phyloP scores from a whole-genome alignment of 2,888 invertebrate genomes.

The Plagiodera versicolora region DNA sequence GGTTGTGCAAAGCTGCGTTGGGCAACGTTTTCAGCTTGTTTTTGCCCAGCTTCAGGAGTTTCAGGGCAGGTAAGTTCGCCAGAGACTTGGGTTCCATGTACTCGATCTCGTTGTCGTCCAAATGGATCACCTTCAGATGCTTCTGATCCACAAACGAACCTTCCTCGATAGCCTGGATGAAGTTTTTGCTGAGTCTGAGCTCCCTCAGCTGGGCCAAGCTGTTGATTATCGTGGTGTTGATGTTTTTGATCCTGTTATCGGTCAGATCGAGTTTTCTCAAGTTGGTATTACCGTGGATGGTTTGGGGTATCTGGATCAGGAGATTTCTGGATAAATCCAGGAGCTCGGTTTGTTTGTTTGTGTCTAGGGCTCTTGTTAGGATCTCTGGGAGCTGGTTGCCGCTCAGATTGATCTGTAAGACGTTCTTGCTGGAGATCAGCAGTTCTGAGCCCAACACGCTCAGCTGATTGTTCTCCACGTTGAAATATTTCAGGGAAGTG shows the following conservation, averaged over 20 bases:
- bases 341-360: slow-evolving; percentile 67
- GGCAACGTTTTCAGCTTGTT: slow-evolving; percentile 77
- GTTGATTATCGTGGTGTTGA: slow-evolving; percentile 70
- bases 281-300: slow-evolving; percentile 68
- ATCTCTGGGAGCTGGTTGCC: slow-evolving; percentile 73
- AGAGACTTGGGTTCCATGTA: slow-evolving; percentile 74
- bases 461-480: slow-evolving; percentile 75
- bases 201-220: slow-evolving; percentile 70
- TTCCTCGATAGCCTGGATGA: slow-evolving; percentile 68
- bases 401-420: slow-evolving; percentile 60
- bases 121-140: slow-evolving; percentile 71
- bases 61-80: slow-evolving; percentile 68
- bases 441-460: slow-evolving; percentile 69
- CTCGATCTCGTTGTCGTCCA: slow-evolving; percentile 80
- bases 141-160: slow-evolving; percentile 73
- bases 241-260: slow-evolving; percentile 71
- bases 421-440: slow-evolving; percentile 49
- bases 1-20: slow-evolving; percentile 73
- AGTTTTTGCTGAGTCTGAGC: slow-evolving; percentile 75
- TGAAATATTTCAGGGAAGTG: slow-evolving; percentile 67
- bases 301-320: slow-evolving; percentile 70
- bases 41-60: slow-evolving; percentile 61
- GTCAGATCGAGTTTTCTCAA: slow-evolving; percentile 76
- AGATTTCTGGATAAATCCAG: slow-evolving; percentile 79
- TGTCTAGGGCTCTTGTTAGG: slow-evolving; percentile 64